Conservation (phyloP, 2,797 vertebrate species). For the Anomalospiza imberbis region DNA sequence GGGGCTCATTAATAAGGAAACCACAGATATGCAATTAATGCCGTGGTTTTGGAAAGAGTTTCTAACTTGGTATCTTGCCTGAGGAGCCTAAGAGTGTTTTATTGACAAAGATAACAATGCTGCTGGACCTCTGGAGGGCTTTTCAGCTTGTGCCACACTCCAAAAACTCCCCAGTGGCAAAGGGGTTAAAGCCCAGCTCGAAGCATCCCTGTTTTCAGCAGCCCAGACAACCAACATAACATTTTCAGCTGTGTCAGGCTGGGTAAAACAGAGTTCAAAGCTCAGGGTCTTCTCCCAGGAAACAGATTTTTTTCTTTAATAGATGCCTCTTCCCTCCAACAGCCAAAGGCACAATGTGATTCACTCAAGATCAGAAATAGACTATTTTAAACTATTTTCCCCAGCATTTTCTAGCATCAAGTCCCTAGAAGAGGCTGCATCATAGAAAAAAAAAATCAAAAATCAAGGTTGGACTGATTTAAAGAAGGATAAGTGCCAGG, state of each 20-base stretch:
- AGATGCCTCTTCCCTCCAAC: not conserved
- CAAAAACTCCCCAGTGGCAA: not conserved
- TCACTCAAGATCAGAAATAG: not conserved
- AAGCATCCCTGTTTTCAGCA: not conserved
- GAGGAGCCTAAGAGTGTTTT: not conserved
- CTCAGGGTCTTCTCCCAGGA: not conserved
- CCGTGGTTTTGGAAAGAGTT: not conserved
- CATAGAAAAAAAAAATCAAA: not conserved
- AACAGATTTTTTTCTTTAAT: not conserved
- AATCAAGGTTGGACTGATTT: not conserved
- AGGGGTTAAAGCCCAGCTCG: not conserved
- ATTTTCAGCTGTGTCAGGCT: not conserved
- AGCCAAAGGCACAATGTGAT: not conserved
- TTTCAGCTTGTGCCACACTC: not conserved
- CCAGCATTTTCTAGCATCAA: not conserved
- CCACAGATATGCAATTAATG: not conserved
- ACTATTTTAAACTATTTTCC: not conserved
- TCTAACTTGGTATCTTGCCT: not conserved
- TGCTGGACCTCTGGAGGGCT: not conserved
- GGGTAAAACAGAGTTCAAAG: not conserved
- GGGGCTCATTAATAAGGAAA: constrained; percentile 5
- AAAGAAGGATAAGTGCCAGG: not conserved
- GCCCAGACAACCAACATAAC: not conserved
- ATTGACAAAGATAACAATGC: not conserved
- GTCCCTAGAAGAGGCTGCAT: not conserved